phyloP scores from a whole-genome alignment of 2,113 vertebrate species.

The Willisornis vidua region DNA sequence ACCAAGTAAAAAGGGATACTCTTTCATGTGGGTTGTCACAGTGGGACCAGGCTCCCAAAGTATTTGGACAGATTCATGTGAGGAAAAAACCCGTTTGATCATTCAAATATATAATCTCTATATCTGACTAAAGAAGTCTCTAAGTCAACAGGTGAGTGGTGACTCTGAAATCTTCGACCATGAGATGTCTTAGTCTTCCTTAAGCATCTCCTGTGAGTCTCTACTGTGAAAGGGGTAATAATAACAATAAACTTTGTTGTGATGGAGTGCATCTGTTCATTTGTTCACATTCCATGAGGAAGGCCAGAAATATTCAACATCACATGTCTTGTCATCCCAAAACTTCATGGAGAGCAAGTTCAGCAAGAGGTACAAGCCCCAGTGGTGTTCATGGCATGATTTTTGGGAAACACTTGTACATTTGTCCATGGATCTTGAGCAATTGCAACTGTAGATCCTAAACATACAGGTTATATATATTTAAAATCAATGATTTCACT shows the following conservation, averaged over 20 bases:
- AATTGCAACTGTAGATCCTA: not conserved
- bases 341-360: not conserved
- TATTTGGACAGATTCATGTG: not conserved
- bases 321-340: not conserved
- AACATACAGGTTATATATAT: not conserved
- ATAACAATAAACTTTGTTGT: not conserved
- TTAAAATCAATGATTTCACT: not conserved
- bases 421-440: not conserved
- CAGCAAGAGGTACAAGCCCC: not conserved
- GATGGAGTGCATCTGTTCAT: not conserved
- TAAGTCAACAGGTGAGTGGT: not conserved
- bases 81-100: not conserved
- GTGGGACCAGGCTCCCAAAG: not conserved
- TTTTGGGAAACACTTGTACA: not conserved
- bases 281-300: not conserved
- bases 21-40: not conserved
- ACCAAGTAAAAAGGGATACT: fast-evolving
- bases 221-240: not conserved
- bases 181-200: not conserved
- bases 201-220: not conserved
- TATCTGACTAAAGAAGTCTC: not conserved
- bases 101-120: fast-evolving
- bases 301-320: not conserved
- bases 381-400: not conserved
- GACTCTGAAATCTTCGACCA: not conserved